These are phyloP conservation scores for Leptothorax acervorum DNA, from an alignment of 2,888 invertebrate genomes.

Conservation along the genomic window DNA sequence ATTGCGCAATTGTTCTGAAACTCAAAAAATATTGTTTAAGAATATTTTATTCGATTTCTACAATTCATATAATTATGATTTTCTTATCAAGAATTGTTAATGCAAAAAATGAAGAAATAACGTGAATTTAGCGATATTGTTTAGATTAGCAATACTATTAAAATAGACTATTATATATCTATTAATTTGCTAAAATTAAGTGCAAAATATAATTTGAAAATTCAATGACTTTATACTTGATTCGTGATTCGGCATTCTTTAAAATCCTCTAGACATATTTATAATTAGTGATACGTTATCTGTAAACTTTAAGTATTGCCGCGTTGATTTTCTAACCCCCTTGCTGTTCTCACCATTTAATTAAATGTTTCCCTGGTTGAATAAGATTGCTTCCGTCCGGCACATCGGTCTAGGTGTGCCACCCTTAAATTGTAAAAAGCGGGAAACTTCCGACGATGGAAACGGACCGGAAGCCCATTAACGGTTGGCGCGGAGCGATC, in stretches of 20 bases:
- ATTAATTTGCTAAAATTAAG: not conserved
- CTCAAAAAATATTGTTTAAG: not conserved
- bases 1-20: not conserved
- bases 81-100: not conserved
- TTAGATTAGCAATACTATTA: not conserved
- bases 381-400: constrained; percentile 39
- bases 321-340: not conserved
- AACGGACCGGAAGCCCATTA: constrained; percentile 67
- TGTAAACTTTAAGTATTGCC: not conserved
- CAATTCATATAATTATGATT: not conserved
- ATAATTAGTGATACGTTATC: not conserved
- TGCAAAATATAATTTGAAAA: not conserved
- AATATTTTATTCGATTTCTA: not conserved
- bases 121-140: not conserved
- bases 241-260: not conserved
- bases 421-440: constrained; percentile 48
- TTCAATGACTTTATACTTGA: not conserved
- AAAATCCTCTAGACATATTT: not conserved
- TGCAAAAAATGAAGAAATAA: not conserved
- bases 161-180: not conserved
- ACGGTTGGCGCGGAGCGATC: constrained; percentile 60
- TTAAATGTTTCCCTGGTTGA: constrained; percentile 45
- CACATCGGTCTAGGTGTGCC: constrained; percentile 48
- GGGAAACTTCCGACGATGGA: constrained; percentile 37
- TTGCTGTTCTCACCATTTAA: constrained; percentile 22